Conservation (phyloP, 1,140 invertebrate species). For the Calephelis virginiensis region DNA sequence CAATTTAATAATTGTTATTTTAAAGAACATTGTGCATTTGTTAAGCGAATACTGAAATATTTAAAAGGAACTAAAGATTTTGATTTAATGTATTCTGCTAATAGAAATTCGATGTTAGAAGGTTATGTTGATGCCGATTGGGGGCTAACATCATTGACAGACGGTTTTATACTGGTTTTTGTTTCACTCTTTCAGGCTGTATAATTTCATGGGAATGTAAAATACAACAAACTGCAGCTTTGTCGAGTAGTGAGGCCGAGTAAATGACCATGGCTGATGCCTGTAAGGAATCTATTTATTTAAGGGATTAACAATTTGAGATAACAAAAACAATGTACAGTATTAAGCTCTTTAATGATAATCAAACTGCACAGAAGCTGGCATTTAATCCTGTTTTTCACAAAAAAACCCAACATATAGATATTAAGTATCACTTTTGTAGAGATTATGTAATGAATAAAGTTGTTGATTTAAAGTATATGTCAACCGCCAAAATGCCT, state of each 20-base stretch:
- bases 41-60: slow-evolving; percentile 14
- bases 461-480: no score
- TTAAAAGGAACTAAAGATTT: slow-evolving; percentile 12
- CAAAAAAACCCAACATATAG: background rate
- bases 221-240: background rate
- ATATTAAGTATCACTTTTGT: background rate
- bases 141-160: slow-evolving; percentile 15
- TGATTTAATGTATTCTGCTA: background rate
- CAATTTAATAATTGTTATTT: slow-evolving; percentile 22
- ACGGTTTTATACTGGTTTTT: background rate
- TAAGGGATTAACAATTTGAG: background rate
- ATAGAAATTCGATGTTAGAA: slow-evolving; percentile 12
- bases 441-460: background rate
- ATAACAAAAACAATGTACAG: background rate
- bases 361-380: background rate
- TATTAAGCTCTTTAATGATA: slow-evolving; percentile 1
- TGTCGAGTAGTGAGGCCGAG: background rate
- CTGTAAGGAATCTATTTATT: background rate
- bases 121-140: slow-evolving; percentile 20
- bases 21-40: slow-evolving; percentile 4
- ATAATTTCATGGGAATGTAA: slow-evolving; percentile 6
- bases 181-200: slow-evolving; percentile 16
- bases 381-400: background rate
- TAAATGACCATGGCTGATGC: background rate
- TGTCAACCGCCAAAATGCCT: no score